Conservation (phyloP, 2,113 vertebrate species). For the Galeopterus variegatus region DNA sequence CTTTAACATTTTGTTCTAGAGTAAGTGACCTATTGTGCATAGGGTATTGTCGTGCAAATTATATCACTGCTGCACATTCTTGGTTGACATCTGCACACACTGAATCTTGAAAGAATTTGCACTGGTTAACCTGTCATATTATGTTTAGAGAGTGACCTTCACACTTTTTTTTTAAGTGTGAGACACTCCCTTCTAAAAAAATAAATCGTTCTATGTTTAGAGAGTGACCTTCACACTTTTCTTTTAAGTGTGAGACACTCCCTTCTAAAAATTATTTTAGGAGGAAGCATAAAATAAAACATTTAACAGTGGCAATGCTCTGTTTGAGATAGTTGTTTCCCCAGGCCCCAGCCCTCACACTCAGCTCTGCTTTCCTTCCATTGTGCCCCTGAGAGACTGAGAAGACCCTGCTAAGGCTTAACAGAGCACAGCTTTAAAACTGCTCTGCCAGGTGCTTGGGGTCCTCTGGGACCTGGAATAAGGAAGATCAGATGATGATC, state of each 20-base stretch:
- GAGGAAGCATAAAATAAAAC: background rate
- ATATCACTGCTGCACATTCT: background rate
- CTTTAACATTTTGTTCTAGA: background rate
- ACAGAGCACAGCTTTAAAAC: background rate
- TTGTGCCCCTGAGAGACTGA: background rate
- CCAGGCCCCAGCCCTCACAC: fast-evolving
- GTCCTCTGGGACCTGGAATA: background rate
- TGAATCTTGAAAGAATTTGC: background rate
- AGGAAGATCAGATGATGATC: background rate
- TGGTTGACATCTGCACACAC: background rate
- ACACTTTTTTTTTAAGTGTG: background rate
- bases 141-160: background rate
- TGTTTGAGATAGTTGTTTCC: fast-evolving
- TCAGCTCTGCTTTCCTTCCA: too few relatives aligned
- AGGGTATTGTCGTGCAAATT: background rate
- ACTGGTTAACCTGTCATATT: too few relatives aligned
- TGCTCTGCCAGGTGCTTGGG: background rate
- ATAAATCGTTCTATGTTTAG: background rate
- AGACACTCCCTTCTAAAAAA: background rate
- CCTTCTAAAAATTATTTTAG: background rate
- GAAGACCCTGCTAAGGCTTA: background rate
- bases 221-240: background rate
- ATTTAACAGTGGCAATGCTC: background rate
- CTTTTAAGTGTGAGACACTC: background rate
- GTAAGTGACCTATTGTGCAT: background rate